Percentiles rank a stretch among this genome's conserved stretches.
Conservation (phyloP, 2,888 invertebrate species). For the Camptogramma bilineatum region DNA sequence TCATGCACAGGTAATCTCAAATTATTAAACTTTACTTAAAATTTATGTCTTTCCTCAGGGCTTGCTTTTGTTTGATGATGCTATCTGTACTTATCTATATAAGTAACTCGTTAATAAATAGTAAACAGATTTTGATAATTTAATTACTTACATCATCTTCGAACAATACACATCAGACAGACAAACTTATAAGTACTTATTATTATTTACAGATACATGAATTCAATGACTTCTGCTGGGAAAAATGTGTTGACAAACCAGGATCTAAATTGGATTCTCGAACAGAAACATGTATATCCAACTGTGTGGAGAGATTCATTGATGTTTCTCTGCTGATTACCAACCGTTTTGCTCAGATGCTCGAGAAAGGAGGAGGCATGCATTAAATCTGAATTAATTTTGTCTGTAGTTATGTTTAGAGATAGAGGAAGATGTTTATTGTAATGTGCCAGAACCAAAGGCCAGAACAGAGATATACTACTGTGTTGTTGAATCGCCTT, state of each 20-base stretch:
- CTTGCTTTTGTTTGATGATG: not conserved
- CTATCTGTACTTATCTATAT: too few relatives aligned
- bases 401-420: not conserved
- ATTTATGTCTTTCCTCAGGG: too few relatives aligned
- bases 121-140: too few relatives aligned
- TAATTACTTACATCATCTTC: not conserved
- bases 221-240: slow-evolving; percentile 98
- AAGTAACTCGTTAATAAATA: too few relatives aligned
- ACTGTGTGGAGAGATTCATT: slow-evolving; percentile 97
- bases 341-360: slow-evolving; percentile 93
- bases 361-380: slow-evolving; percentile 90
- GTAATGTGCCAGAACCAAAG: not conserved
- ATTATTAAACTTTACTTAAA: not conserved
- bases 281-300: slow-evolving; percentile 95
- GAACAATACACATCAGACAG: not conserved
- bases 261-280: slow-evolving; percentile 93
- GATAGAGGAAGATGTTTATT: not conserved
- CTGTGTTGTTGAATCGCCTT: not conserved
- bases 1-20: slow-evolving; percentile 91
- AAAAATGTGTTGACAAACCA: slow-evolving; percentile 97
- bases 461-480: not conserved
- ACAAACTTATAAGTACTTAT: not conserved
- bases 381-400: slow-evolving; percentile 50
- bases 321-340: slow-evolving; percentile 96
- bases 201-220: slow-evolving; percentile 91